Evolutionary conservation across 2,888 invertebrate species (phyloP).

Genomic region (Agapostemon virescens): DNA sequence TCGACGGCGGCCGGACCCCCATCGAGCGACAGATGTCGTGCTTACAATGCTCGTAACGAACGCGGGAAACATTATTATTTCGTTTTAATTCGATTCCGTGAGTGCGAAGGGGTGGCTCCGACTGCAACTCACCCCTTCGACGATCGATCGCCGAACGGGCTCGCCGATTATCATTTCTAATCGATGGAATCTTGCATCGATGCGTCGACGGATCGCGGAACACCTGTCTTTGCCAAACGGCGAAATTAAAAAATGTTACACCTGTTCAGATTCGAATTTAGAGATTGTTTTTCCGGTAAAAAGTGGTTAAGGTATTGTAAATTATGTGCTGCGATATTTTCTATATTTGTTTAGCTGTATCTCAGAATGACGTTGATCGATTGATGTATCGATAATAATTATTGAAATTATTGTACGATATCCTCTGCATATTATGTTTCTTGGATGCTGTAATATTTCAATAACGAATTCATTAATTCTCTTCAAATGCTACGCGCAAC

Average conservation of each 20-base stretch:
- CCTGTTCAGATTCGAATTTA: too few species aligned
- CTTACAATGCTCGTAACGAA: conserved; percentile 60
- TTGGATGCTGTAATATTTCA: too few species aligned
- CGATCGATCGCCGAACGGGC: neutral
- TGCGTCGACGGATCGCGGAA: too few species aligned
- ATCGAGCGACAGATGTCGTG: conserved; percentile 66
- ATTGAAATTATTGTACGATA: too few species aligned
- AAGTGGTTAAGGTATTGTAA: neutral
- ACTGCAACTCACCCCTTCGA: conserved; percentile 4
- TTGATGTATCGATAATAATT: too few species aligned
- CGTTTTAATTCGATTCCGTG: conserved; percentile 64
- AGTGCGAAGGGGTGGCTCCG: neutral
- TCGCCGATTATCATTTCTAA: neutral
- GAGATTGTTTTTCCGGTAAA: neutral
- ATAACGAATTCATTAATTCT: too few species aligned
- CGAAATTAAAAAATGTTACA: too few species aligned
- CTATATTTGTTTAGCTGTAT: too few species aligned
- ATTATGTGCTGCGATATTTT: too few species aligned
- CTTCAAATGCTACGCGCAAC: too few species aligned
- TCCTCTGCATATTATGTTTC: too few species aligned
- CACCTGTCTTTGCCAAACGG: neutral
- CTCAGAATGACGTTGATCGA: too few species aligned
- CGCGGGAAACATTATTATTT: conserved; percentile 56
- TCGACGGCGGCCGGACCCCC: conserved; percentile 38
- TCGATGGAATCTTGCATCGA: neutral